Evolutionary conservation across 2,888 invertebrate genomes (phyloP), one percentile per base, ranked within the genome.

Genomic region (Ochropacha duplaris): DNA sequence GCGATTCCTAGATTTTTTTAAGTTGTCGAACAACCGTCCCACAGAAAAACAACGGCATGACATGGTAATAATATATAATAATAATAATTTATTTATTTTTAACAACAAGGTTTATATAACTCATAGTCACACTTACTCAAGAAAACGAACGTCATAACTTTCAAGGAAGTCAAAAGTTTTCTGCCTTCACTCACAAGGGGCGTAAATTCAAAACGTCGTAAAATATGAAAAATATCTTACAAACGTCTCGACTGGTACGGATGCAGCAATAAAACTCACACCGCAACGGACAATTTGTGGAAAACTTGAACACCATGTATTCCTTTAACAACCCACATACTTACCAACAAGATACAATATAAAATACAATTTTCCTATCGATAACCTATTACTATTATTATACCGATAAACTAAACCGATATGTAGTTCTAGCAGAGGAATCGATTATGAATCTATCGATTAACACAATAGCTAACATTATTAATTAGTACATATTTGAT

Each of bases 131-230:
- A 49, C 49, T 54, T 44, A 49, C 49, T 54, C 57, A 50, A 59
- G 57, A 60, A 59, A 66, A 61, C 57, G 55, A 55, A 59, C 58
- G 57, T 61, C 56, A 67, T 64, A 68, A 69, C 60, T 57, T 51
- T 57, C 56, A 55, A 64, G 64, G 72, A 70, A 69, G 71, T 64
- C 69, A 71, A 70, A 73, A 78, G 70, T 79, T 77, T 78, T 70
- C 74, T 36, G 71, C 72, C 72, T 72, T 74, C 68, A 65, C 74
- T 76, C 76, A 78, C 74, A 71, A 73, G 76, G 73, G 79, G 80
- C 82, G 82, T 86, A 85, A 86, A 89, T 89, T 90, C 87, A 84
- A 87, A 88, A 84, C 79, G 75, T 89, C 89, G 87, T 90, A 89
- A 90, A 90, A 87, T 88, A 87, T 89, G 88, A 88, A 89, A 88